Conservation (phyloP, 1,140 invertebrate genomes). For the Rhyzopertha dominica region DNA sequence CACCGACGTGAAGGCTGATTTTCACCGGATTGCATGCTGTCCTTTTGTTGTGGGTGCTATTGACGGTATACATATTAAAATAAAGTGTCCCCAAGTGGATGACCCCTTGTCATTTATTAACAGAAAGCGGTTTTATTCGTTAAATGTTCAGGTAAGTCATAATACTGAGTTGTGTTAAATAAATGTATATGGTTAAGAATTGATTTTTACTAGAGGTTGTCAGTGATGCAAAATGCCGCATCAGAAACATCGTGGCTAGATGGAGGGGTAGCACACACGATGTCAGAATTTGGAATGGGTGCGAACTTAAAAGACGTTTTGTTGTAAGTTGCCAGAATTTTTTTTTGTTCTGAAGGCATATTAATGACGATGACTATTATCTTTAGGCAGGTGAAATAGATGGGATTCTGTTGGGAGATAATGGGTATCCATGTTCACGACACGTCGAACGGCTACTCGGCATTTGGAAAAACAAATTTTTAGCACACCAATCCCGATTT, state of each 20-base stretch:
- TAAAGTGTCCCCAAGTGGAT: constrained; percentile 7
- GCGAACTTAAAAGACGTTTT: not conserved
- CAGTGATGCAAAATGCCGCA: constrained; percentile 4
- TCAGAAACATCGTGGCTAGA: not conserved
- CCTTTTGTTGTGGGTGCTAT: constrained; percentile 6
- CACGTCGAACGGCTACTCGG: constrained; percentile 5
- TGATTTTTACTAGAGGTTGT: constrained; percentile 7
- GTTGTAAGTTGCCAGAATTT: no score
- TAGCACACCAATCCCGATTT: no score
- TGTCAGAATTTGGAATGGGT: constrained; percentile 25
- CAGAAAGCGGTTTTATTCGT: not conserved
- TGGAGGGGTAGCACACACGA: constrained; percentile 30
- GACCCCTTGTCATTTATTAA: constrained; percentile 5
- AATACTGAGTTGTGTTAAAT: constrained; percentile 4
- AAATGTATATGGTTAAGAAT: constrained; percentile 11
- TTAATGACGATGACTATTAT: not conserved
- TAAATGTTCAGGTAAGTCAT: constrained; percentile 7
- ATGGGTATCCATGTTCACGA: constrained; percentile 2
- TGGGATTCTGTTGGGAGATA: constrained; percentile 2
- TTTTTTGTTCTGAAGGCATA: no score
- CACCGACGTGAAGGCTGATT: not conserved
- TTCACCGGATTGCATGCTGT: not conserved
- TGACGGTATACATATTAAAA: constrained; percentile 7
- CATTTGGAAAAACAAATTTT: constrained; percentile 7
- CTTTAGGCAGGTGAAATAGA: constrained; percentile 6